Evolutionary conservation across 2,113 vertebrate species (phyloP), one percentile per base, ranked within the genome.

Genomic region (Epinephelus fuscoguttatus): DNA sequence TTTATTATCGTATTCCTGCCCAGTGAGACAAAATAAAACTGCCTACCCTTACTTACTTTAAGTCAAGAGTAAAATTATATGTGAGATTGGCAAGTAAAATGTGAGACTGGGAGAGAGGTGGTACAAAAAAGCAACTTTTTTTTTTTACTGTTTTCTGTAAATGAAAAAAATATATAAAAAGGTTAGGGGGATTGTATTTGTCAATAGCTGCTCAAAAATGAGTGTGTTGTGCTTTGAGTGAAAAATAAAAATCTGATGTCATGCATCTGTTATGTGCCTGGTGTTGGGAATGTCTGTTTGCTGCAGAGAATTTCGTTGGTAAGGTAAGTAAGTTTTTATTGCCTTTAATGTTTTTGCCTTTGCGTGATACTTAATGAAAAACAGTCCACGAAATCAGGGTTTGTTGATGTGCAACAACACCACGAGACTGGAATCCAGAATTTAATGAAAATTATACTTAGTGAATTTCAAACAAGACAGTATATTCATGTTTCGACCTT

Each of bases 341-440:
- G n/a, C 6, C 7, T 81, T 80, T 64, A 57, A 73, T 53, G 9
- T 47, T n/a, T 68, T 30, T 72, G 66, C 11, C 18, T 66, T 61
- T 78, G 18, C 42, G 25, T 76, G 69, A 75, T 70, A 9, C n/a
- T 56, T 55, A 70, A 82, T 70, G 47, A 67, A 66, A 52, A 76
- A 50, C 60, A 70, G 66, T 19, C 50, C 56, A 7, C 33, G 13
- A 30, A 80, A 57, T 57, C 4, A 33, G 15, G 7, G 27, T 71
- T 75, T 76, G 76, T 71, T 55, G 61, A 71, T 1, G n/a, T 68
- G 72, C 49, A 73, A 62, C 40, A 6, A 19, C 4, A 15, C 21
- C 42, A 17, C 6, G 18, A 10, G 53, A 25, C 12, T 30, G 9
- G 30, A 73, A 45, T 17, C 57, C 17, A 17, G 15, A n/a, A 52